These are phyloP conservation scores for Microctonus aethiopoides DNA, from an alignment of 2,888 invertebrate genomes.

Conservation along the genomic window DNA sequence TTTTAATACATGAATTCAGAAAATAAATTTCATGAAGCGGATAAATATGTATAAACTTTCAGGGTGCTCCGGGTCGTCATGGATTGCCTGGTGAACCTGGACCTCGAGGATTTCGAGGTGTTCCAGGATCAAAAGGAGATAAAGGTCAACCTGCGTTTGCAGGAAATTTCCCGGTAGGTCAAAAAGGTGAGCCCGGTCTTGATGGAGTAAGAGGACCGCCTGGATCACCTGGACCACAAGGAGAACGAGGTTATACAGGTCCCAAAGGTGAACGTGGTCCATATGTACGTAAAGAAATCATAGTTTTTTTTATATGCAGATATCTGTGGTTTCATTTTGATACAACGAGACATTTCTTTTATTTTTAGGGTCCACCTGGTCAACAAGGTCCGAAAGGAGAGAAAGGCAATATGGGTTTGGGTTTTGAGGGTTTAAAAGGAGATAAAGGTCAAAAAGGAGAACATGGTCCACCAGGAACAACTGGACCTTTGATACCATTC, in stretches of 20 bases:
- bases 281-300: constrained; percentile 66
- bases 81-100: constrained; percentile 80
- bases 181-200: constrained; percentile 86
- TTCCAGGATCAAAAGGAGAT: constrained; percentile 76
- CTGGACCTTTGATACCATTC: constrained; percentile 22
- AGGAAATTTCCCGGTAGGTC: constrained; percentile 79
- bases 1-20: not conserved
- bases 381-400: constrained; percentile 77
- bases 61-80: constrained; percentile 80
- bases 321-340: constrained; percentile 38
- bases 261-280: constrained; percentile 74
- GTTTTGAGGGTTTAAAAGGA: constrained; percentile 72
- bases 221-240: constrained; percentile 75
- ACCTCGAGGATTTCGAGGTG: constrained; percentile 80
- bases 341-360: constrained; percentile 18
- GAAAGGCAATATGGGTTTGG: constrained; percentile 74
- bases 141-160: constrained; percentile 85
- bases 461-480: constrained; percentile 61
- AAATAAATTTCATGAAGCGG: not conserved
- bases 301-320: constrained; percentile 1
- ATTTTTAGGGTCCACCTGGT: constrained; percentile 77
- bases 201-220: constrained; percentile 78
- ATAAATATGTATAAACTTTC: constrained; percentile 17
- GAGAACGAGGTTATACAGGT: constrained; percentile 73
- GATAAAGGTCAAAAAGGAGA: constrained; percentile 77